A percentile compares a stretch with the other conserved stretches of the same genome.
These are phyloP conservation scores for Blastobasis lacticolella DNA, from an alignment of 2,888 invertebrate species.

Conservation along the genomic window DNA sequence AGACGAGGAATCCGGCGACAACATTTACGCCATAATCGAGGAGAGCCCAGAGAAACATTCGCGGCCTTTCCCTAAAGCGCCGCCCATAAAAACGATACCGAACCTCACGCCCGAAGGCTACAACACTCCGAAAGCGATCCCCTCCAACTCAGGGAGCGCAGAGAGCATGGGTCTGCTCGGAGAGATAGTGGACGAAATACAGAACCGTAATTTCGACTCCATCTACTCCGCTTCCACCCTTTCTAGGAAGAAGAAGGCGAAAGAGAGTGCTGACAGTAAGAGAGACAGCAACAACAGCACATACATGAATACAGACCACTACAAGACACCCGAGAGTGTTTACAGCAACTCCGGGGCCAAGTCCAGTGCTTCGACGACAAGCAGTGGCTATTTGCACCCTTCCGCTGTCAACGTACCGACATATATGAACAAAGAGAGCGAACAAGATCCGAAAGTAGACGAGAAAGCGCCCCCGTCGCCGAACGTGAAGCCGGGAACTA, in stretches of 20 bases:
- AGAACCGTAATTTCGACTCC: constrained; percentile 88
- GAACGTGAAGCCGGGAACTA: constrained; percentile 56
- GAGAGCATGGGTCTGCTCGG: constrained; percentile 86
- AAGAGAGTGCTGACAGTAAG: constrained; percentile 34
- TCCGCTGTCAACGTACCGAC: constrained; percentile 80
- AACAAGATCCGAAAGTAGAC: constrained; percentile 32
- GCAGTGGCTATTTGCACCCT: constrained; percentile 83
- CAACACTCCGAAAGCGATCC: constrained; percentile 55
- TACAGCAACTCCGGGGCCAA: constrained; percentile 78
- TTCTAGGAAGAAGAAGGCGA: constrained; percentile 71
- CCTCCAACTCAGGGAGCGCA: constrained; percentile 67
- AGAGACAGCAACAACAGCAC: constrained; percentile 75
- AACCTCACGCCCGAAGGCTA: constrained; percentile 67
- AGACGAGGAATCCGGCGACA: constrained; percentile 79
- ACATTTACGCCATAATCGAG: constrained; percentile 91
- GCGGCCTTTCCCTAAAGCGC: constrained; percentile 51
- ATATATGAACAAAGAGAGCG: constrained; percentile 38
- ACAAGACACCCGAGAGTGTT: constrained; percentile 76
- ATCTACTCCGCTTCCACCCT: constrained; percentile 88
- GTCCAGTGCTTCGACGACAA: constrained; percentile 76
- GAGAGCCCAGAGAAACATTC: constrained; percentile 77
- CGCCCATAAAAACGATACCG: constrained; percentile 41
- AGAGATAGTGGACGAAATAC: constrained; percentile 91
- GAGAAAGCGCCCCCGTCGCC: constrained; percentile 57
- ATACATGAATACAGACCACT: constrained; percentile 76